Conservation (phyloP, 92 coral and sea anemone species). For the Micromussa lordhowensis region DNA sequence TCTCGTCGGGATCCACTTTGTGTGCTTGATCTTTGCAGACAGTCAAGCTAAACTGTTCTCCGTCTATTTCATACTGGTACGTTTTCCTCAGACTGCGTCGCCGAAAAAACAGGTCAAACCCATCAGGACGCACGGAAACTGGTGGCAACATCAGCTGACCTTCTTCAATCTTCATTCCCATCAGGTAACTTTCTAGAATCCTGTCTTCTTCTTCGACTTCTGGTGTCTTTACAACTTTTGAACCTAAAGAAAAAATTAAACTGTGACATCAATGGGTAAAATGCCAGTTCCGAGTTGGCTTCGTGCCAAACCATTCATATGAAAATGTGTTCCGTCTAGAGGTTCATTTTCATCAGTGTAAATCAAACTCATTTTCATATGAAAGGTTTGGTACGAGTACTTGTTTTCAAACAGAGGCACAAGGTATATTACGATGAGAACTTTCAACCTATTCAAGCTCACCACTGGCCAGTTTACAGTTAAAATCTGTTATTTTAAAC, state of each 20-base stretch:
- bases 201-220: slow-evolving; percentile 46
- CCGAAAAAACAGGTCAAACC: slow-evolving; percentile 44
- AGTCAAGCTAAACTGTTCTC: slow-evolving; percentile 47
- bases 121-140: slow-evolving; percentile 37
- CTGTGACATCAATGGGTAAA: background rate
- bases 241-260: background rate
- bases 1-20: background rate
- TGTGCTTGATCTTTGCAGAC: slow-evolving; percentile 58
- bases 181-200: slow-evolving; percentile 48
- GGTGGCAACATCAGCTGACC: slow-evolving; percentile 26
- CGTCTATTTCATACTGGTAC: slow-evolving; percentile 33
- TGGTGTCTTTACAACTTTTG: slow-evolving; percentile 13
- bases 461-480: too few relatives aligned
- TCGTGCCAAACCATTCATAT: too few relatives aligned
- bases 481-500: too few relatives aligned
- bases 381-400: too few relatives aligned
- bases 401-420: too few relatives aligned
- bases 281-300: too few relatives aligned
- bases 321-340: too few relatives aligned
- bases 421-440: too few relatives aligned
- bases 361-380: too few relatives aligned
- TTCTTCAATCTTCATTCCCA: slow-evolving; percentile 49
- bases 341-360: too few relatives aligned
- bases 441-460: too few relatives aligned
- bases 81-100: slow-evolving; percentile 57